Evolutionary conservation across 2,888 invertebrate genomes (phyloP), one percentile per base, ranked within the genome.

Genomic region (Thecocarcelia acutangulata): DNA sequence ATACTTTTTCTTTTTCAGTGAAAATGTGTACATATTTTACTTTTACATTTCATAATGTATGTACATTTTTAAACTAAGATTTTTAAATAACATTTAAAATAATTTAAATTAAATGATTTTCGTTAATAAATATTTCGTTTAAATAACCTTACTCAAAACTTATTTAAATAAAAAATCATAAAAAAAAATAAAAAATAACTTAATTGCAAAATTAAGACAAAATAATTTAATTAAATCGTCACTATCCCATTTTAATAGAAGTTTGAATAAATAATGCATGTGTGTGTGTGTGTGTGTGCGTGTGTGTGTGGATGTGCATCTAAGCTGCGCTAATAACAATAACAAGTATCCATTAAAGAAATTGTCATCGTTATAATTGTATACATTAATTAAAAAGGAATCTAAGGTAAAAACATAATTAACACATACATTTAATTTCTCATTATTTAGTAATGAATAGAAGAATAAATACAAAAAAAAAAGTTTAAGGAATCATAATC

Each of bases 41-140:
- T 76, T 69, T 82, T 80, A 84, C 58, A 78, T 80, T 83, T 48
- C 17, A 28, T 50, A 78, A 33, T 50, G 44, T 42, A 42, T 58
- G 56, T 58, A 73, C 44, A 68, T 73, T 69, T 42, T 50, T 42
- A 42, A 50, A 59, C 3, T 37, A 28, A 54, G 21, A 40, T 58
- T 59, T 33, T 83, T 42, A 66, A 75, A 56, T 24, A 63, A 33
- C 54, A 3, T 44, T 46, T 69, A 40, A 17, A 33, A 28, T 37
- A 59, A 64, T 70, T 74, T 33, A 59, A 68, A 48, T 59, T 77
- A 68, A 73, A 70, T 83, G 78, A 74, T 83, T 70, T 64, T 50
- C 42, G 79, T 75, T 84, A 83, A 81, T 72, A 80, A 75, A 84
- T 80, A 69, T 75, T 83, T 82, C 74, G 68, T 76, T 83, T 79